Conservation (phyloP, 1,140 invertebrate genomes). For the Ceratina calcarata region DNA sequence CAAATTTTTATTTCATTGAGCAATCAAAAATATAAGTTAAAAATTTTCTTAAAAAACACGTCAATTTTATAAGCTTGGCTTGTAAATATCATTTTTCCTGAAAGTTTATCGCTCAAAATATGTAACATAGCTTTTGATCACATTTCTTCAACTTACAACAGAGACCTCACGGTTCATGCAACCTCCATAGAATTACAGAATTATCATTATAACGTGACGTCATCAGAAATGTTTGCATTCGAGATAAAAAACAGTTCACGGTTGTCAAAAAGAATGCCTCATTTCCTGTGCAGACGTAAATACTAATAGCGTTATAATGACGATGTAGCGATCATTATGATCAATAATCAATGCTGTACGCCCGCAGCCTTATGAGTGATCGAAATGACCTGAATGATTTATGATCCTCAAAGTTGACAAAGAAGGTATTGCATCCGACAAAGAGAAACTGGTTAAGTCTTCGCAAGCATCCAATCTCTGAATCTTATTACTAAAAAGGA, state of each 20-base stretch:
- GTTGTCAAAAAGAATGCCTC: background rate
- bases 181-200: too few relatives aligned
- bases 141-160: too few relatives aligned
- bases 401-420: constrained; percentile 41
- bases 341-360: constrained; percentile 16
- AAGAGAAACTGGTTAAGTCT: constrained; percentile 21
- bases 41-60: too few relatives aligned
- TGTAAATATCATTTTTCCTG: too few relatives aligned
- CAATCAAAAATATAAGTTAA: too few relatives aligned
- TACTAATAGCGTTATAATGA: constrained; percentile 11
- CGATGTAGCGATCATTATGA: constrained; percentile 1
- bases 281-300: background rate
- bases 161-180: too few relatives aligned
- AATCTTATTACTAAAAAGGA: too few relatives aligned
- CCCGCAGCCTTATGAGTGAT: background rate
- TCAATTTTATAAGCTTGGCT: too few relatives aligned
- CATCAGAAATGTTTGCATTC: background rate
- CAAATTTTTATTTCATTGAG: too few relatives aligned
- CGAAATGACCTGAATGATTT: constrained; percentile 51
- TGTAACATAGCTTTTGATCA: too few relatives aligned
- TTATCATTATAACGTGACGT: too few relatives aligned
- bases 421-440: constrained; percentile 17
- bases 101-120: too few relatives aligned
- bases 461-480: background rate
- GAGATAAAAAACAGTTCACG: background rate